Percentiles rank a stretch among this genome's conserved stretches.
Conservation (phyloP, 2,113 vertebrate species). For the Mus musculus region DNA sequence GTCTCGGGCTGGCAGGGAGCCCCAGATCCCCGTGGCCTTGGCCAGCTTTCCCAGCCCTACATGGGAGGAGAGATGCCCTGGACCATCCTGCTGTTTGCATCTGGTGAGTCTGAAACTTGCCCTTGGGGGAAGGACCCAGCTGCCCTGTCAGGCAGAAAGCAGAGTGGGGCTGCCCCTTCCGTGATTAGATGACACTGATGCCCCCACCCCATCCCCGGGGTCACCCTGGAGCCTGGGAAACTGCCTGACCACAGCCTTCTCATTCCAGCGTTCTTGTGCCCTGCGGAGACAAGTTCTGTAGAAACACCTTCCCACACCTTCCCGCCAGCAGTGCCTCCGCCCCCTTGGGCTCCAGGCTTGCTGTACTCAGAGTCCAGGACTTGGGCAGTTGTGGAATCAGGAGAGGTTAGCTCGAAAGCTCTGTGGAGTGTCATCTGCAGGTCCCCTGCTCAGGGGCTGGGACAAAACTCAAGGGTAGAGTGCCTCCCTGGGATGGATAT, state of each 20-base stretch:
- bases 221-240: background rate
- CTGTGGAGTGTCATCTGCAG: background rate
- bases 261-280: background rate
- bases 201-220: too few relatives aligned
- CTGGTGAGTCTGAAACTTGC: constrained; percentile 63
- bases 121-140: rapidly evolving
- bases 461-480: background rate
- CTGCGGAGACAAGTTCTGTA: background rate
- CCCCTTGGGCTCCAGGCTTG: background rate
- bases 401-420: too few relatives aligned
- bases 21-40: constrained; percentile 29
- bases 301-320: background rate
- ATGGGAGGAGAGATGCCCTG: constrained; percentile 69
- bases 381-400: background rate
- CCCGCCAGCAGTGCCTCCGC: rapidly evolving
- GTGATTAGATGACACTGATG: background rate
- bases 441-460: too few relatives aligned
- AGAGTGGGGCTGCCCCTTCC: background rate
- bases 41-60: constrained; percentile 4
- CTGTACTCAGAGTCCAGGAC: background rate
- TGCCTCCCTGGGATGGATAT: background rate
- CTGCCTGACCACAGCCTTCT: background rate
- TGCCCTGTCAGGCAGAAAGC: background rate
- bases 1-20: constrained; percentile 48
- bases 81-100: constrained; percentile 69